Conservation (phyloP, 1,140 invertebrate genomes). For the Heliconius hermathena region DNA sequence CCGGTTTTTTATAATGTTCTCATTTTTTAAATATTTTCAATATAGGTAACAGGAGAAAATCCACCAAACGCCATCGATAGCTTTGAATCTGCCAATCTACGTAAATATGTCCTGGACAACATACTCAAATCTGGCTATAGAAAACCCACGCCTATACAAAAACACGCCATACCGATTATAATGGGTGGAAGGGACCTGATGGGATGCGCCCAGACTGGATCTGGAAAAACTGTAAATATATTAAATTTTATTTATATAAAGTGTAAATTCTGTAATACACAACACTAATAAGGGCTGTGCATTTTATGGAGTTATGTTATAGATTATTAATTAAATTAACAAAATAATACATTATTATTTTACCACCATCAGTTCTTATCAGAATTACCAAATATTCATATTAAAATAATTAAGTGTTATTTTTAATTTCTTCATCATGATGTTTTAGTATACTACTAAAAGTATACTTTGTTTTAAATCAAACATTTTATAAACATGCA, state of each 20-base stretch:
- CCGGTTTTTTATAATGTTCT: not conserved
- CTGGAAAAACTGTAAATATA: constrained; percentile 91
- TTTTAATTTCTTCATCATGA: too few species aligned
- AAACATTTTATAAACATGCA: too few species aligned
- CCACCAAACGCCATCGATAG: constrained; percentile 83
- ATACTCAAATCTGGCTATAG: constrained; percentile 91
- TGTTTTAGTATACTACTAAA: too few species aligned
- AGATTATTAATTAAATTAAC: too few species aligned
- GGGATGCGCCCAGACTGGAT: constrained; percentile 99
- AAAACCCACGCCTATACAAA: constrained; percentile 97
- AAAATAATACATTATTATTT: too few species aligned
- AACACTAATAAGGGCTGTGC: too few species aligned
- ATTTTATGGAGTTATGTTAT: too few species aligned
- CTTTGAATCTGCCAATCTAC: constrained; percentile 88
- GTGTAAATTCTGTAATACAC: too few species aligned
- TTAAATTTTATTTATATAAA: not conserved
- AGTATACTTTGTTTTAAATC: too few species aligned
- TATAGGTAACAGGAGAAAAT: constrained; percentile 85
- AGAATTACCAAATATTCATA: too few species aligned
- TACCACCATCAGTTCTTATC: too few species aligned
- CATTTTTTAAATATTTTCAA: not conserved
- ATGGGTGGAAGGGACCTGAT: constrained; percentile 92
- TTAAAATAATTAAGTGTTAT: too few species aligned
- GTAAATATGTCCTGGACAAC: constrained; percentile 88
- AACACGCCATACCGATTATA: constrained; percentile 93